Evolutionary conservation across 2,113 vertebrate species (phyloP).

Genomic region (Brachypteracias leptosomus): DNA sequence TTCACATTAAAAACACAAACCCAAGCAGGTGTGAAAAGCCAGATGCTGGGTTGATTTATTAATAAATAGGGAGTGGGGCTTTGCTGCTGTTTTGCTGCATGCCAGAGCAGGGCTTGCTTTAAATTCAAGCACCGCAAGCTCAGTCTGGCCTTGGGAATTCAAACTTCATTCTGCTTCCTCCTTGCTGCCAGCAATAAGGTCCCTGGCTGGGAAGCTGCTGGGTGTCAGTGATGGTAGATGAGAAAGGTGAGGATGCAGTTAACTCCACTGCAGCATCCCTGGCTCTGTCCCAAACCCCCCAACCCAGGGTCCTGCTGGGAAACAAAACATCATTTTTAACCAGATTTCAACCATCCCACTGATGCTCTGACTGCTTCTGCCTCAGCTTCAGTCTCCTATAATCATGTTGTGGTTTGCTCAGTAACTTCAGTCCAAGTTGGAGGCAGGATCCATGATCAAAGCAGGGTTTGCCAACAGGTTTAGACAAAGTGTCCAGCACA

Average conservation of each 20-base stretch:
- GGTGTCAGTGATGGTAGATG: not conserved
- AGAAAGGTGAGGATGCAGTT: not conserved
- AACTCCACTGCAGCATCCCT: not conserved
- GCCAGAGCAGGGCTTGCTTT: not conserved
- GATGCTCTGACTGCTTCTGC: not conserved
- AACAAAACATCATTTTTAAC: not conserved
- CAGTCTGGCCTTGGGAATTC: not conserved
- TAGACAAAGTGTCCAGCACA: too few species aligned
- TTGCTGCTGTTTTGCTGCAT: not conserved
- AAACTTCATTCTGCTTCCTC: not conserved
- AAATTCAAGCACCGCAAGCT: not conserved
- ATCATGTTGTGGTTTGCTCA: not conserved
- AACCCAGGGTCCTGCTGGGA: not conserved
- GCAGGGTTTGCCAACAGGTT: not conserved
- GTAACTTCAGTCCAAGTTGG: not conserved
- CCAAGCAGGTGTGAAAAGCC: not conserved
- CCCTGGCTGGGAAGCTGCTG: not conserved
- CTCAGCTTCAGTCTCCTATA: not conserved
- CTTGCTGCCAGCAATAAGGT: not conserved
- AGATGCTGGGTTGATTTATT: not conserved
- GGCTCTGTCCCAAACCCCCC: not conserved
- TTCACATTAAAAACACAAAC: not conserved
- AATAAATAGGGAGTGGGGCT: not conserved
- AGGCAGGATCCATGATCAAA: too few species aligned
- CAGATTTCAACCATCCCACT: not conserved